Percentiles rank a stretch among this genome's conserved stretches.
phyloP scores from a whole-genome alignment of 2,797 vertebrate genomes.

The Gymnoscopelus braueri region DNA sequence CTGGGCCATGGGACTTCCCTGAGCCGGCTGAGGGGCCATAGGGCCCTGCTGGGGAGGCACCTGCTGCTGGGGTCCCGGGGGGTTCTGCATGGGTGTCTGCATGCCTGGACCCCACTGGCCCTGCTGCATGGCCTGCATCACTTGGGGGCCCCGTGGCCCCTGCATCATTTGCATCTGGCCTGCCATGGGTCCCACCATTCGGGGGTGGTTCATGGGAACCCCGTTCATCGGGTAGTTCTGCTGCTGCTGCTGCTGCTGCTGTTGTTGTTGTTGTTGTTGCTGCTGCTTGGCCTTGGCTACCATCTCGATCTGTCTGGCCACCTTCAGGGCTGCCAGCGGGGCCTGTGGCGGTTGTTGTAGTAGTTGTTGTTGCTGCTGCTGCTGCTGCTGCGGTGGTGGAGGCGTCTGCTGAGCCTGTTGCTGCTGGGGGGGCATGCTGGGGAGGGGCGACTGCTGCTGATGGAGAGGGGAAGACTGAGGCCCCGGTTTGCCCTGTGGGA shows the following conservation, averaged over 20 bases:
- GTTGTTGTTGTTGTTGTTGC: slow-evolving; percentile 80
- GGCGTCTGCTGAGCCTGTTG: slow-evolving; percentile 81
- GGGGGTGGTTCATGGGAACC: slow-evolving; percentile 87
- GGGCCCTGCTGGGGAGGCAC: slow-evolving; percentile 69
- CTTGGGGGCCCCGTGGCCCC: slow-evolving; percentile 87
- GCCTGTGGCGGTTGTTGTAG: slow-evolving; percentile 59
- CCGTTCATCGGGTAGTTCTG: slow-evolving; percentile 90
- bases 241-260: slow-evolving; percentile 81
- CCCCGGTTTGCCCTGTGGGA: slow-evolving; percentile 89
- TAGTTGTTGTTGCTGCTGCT: slow-evolving; percentile 81
- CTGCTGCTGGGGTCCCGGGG: slow-evolving; percentile 67
- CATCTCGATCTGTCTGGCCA: slow-evolving; percentile 92
- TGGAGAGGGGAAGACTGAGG: slow-evolving; percentile 84
- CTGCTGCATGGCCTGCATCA: slow-evolving; percentile 86
- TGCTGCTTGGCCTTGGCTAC: slow-evolving; percentile 88
- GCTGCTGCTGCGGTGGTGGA: slow-evolving; percentile 66
- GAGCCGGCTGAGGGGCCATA: slow-evolving; percentile 72
- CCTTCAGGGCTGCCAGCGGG: slow-evolving; percentile 88
- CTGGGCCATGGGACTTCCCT: slow-evolving; percentile 66
- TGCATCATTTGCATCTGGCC: slow-evolving; percentile 88
- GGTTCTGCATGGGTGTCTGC: slow-evolving; percentile 86
- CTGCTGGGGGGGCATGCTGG: slow-evolving; percentile 81
- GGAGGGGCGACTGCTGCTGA: slow-evolving; percentile 88
- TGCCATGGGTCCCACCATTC: slow-evolving; percentile 87
- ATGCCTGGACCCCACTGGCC: slow-evolving; percentile 90